Conservation (phyloP, 1,140 invertebrate genomes). For the Melitaea cinxia region DNA sequence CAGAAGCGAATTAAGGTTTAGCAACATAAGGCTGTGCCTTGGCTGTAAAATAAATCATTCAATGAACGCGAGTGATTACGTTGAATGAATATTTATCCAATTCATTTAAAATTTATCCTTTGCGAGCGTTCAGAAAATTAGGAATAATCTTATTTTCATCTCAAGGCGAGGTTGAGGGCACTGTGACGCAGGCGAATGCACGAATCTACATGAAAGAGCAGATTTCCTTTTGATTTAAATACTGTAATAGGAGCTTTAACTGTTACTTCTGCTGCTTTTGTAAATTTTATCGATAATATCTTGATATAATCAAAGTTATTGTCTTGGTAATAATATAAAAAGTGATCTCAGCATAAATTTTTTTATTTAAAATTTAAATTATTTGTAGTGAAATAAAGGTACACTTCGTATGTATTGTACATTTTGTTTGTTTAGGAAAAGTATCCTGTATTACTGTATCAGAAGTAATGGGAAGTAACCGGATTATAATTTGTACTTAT, state of each 20-base stretch:
- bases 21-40: background rate
- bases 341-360: no score
- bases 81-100: conserved; percentile 21
- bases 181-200: conserved; percentile 13
- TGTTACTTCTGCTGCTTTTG: background rate
- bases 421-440: no score
- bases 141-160: conserved; percentile 28
- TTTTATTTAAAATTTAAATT: no score
- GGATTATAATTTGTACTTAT: no score
- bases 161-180: conserved; percentile 10
- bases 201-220: conserved; percentile 24
- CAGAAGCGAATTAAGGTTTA: conserved; percentile 2
- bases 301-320: background rate
- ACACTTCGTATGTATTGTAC: no score
- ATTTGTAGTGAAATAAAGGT: no score
- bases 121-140: conserved; percentile 21
- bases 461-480: no score
- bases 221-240: conserved; percentile 37
- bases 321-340: no score
- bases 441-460: no score
- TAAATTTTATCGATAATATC: background rate
- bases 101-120: conserved; percentile 21
- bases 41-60: conserved; percentile 17
- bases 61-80: conserved; percentile 13
- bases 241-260: conserved; percentile 31